These are phyloP conservation scores for Patella vulgata DNA, from an alignment of 1,140 invertebrate genomes.

Conservation along the genomic window DNA sequence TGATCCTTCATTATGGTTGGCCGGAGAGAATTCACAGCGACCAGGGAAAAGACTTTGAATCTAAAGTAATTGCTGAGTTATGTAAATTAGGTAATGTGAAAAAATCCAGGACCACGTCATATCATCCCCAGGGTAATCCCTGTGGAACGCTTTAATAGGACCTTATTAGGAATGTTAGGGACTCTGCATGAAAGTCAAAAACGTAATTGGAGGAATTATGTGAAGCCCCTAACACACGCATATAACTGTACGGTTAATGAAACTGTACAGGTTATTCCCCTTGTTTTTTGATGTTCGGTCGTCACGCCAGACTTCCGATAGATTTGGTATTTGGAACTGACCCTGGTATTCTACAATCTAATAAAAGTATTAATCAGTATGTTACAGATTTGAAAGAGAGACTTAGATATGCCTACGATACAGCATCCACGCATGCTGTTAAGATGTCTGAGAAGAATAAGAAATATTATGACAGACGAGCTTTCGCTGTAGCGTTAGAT, in stretches of 20 bases:
- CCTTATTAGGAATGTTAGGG: slow-evolving; percentile 24
- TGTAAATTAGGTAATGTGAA: slow-evolving; percentile 21
- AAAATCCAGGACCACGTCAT: slow-evolving; percentile 28
- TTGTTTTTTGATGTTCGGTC: slow-evolving; percentile 14
- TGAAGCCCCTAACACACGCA: slow-evolving; percentile 12
- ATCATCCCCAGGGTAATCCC: slow-evolving; percentile 18
- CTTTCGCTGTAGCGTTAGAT: slow-evolving; percentile 7
- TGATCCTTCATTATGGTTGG: slow-evolving; percentile 19
- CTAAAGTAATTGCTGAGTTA: slow-evolving; percentile 27
- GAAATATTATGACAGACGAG: slow-evolving; percentile 10
- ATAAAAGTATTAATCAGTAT: too few species aligned
- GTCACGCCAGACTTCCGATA: slow-evolving; percentile 21
- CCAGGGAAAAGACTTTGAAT: slow-evolving; percentile 19
- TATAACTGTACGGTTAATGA: slow-evolving; percentile 25
- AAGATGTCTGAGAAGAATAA: slow-evolving; percentile 7
- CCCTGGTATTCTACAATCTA: too few species aligned
- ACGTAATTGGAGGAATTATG: slow-evolving; percentile 6
- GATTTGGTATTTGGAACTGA: too few species aligned
- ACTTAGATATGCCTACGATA: slow-evolving; percentile 6
- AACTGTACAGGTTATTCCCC: slow-evolving; percentile 8
- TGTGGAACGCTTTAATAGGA: slow-evolving; percentile 25
- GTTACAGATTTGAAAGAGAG: slow-evolving; percentile 9
- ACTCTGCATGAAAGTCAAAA: slow-evolving; percentile 20
- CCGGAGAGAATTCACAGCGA: slow-evolving; percentile 21
- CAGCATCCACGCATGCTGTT: neutral